These are phyloP conservation scores for Scaptomyza graminum DNA, from an alignment of 1,140 invertebrate species.

Conservation along the genomic window DNA sequence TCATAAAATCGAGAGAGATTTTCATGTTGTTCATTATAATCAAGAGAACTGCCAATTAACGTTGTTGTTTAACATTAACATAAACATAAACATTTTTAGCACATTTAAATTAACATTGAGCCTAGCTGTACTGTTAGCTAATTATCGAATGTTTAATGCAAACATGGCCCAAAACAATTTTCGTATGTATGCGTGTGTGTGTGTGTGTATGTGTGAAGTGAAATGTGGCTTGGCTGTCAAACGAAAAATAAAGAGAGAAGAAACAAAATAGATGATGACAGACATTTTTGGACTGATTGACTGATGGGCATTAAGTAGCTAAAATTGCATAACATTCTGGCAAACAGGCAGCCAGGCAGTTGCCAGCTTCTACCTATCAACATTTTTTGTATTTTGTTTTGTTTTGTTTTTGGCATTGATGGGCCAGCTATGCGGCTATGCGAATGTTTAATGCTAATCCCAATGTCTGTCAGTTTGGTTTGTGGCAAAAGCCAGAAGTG, in stretches of 20 bases:
- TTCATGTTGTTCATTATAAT: too few species aligned
- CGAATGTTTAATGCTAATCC: slow-evolving; percentile 72
- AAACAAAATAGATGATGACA: slow-evolving; percentile 61
- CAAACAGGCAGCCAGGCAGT: not conserved
- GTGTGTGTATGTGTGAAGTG: not conserved
- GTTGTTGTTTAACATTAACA: not conserved
- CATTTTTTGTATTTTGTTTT: slow-evolving; percentile 8
- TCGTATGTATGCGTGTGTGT: not conserved
- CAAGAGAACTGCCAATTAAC: not conserved
- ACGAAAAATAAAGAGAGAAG: not conserved
- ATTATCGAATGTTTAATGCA: too few species aligned
- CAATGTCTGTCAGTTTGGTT: slow-evolving; percentile 60
- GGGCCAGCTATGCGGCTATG: slow-evolving; percentile 25
- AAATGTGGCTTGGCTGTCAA: slow-evolving; percentile 10
- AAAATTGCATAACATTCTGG: slow-evolving; percentile 73
- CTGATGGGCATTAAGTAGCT: slow-evolving; percentile 79
- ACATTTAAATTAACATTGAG: not conserved
- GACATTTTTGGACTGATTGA: slow-evolving; percentile 71
- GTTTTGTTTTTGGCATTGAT: slow-evolving; percentile 29
- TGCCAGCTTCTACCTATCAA: slow-evolving; percentile 1
- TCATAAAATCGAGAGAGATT: too few species aligned
- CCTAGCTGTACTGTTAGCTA: not conserved
- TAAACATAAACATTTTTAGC: not conserved
- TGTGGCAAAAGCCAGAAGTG: not conserved
- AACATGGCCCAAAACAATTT: not conserved